Percentiles rank a stretch among this genome's conserved stretches.
These are phyloP conservation scores for Epinephelus awoara DNA, from an alignment of 2,797 vertebrate species.

Conservation along the genomic window DNA sequence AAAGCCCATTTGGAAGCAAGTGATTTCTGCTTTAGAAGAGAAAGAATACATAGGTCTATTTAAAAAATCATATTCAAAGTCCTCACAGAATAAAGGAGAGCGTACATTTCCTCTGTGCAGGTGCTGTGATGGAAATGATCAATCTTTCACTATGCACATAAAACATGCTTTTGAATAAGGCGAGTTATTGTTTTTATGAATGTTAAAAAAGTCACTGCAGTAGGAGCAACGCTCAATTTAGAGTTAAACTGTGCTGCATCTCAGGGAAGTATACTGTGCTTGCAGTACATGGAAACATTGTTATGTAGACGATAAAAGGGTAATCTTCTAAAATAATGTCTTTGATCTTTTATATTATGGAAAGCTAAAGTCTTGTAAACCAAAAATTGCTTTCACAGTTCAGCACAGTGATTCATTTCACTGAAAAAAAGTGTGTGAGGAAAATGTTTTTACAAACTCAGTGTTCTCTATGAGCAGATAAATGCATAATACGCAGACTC, in stretches of 20 bases:
- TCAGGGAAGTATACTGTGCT: neutral
- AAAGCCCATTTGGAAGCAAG: conserved; percentile 75
- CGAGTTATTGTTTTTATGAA: conserved; percentile 43
- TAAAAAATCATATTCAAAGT: conserved; percentile 57
- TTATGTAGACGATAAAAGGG: neutral
- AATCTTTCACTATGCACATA: conserved; percentile 47
- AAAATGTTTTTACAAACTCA: neutral
- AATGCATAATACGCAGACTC: no score
- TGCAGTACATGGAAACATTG: neutral
- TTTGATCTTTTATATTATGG: neutral
- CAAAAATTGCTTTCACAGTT: neutral
- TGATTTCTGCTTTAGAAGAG: conserved; percentile 67
- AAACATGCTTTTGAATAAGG: conserved; percentile 35
- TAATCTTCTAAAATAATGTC: neutral
- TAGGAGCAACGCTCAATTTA: neutral
- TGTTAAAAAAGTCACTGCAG: conserved; percentile 28
- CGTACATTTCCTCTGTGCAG: conserved; percentile 26
- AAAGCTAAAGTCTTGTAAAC: neutral
- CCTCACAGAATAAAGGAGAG: conserved; percentile 56
- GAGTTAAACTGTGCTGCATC: neutral
- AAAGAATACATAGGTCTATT: conserved; percentile 58
- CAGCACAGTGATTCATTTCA: neutral
- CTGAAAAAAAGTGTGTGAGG: neutral
- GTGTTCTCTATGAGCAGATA: no score
- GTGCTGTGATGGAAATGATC: conserved; percentile 54